A percentile compares a stretch with the other conserved stretches of the same genome.
phyloP scores from a whole-genome alignment of 1,140 invertebrate species.

The Carposina sasakii region DNA sequence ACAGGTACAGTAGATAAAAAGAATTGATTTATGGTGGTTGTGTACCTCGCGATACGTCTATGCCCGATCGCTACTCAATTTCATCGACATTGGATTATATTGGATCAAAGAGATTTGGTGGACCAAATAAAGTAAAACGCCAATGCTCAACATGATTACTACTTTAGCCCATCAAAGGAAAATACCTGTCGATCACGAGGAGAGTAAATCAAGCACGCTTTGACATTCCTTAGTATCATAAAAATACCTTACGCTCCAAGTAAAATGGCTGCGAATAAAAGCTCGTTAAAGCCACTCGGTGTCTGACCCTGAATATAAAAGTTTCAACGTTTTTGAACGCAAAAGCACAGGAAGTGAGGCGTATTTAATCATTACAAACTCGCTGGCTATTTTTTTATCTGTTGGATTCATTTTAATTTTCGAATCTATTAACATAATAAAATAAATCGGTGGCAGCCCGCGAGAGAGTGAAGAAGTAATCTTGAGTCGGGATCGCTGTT shows the following conservation, averaged over 20 bases:
- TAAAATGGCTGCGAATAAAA: conserved; percentile 47
- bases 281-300: conserved; percentile 62
- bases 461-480: conserved; percentile 20
- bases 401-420: conserved; percentile 52
- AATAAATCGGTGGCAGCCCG: conserved; percentile 39
- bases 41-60: too few species aligned
- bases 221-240: conserved; percentile 61
- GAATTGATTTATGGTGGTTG: too few species aligned
- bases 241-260: conserved; percentile 38
- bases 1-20: too few species aligned
- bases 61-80: too few species aligned
- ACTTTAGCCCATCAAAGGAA: conserved; percentile 10
- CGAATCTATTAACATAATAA: conserved; percentile 53
- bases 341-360: conserved; percentile 38
- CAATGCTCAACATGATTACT: not conserved
- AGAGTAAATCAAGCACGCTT: conserved; percentile 43
- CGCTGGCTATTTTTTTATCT: conserved; percentile 46
- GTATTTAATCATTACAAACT: conserved; percentile 53
- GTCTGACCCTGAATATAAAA: conserved; percentile 50
- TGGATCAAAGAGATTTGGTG: too few species aligned
- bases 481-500: conserved; percentile 18
- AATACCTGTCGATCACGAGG: conserved; percentile 21
- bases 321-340: conserved; percentile 42
- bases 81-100: too few species aligned
- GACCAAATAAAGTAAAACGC: too few species aligned